These are phyloP conservation scores for Aspidiotus rigidus DNA, from an alignment of 2,888 invertebrate genomes.

Conservation along the genomic window DNA sequence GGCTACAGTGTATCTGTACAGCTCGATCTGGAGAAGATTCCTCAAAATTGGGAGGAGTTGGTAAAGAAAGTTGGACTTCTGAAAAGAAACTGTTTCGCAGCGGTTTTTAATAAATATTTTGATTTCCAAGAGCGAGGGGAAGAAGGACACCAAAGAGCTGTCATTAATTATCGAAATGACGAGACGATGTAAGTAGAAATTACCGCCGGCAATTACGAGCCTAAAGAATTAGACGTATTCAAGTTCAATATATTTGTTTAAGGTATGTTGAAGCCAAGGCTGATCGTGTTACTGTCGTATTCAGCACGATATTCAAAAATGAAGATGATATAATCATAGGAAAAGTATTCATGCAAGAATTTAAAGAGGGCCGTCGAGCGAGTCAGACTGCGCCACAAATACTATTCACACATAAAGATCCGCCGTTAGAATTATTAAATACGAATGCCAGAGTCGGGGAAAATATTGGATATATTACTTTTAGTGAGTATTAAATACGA, in stretches of 20 bases:
- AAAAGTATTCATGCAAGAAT: slow-evolving; percentile 98
- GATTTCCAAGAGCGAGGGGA: slow-evolving; percentile 91
- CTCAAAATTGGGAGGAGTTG: slow-evolving; percentile 75
- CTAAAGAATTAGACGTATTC: slow-evolving; percentile 10
- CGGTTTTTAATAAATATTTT: slow-evolving; percentile 99
- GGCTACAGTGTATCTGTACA: slow-evolving; percentile 91
- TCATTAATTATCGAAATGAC: slow-evolving; percentile 96
- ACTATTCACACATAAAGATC: slow-evolving; percentile 88
- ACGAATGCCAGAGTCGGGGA: slow-evolving; percentile 89
- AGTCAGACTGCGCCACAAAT: slow-evolving; percentile 90
- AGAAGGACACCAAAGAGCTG: slow-evolving; percentile 83
- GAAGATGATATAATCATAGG: slow-evolving; percentile 98
- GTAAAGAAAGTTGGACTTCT: slow-evolving; percentile 88
- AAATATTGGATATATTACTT: slow-evolving; percentile 98
- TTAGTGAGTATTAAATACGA: slow-evolving; percentile 56
- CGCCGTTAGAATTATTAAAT: slow-evolving; percentile 87
- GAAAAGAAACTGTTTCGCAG: slow-evolving; percentile 97
- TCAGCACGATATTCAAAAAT: slow-evolving; percentile 96
- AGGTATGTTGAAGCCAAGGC: slow-evolving; percentile 97
- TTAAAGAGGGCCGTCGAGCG: slow-evolving; percentile 93
- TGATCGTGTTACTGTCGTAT: slow-evolving; percentile 97
- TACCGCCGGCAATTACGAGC: background rate
- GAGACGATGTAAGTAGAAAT: slow-evolving; percentile 81
- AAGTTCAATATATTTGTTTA: slow-evolving; percentile 22
- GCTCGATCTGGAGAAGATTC: slow-evolving; percentile 86